Percentiles rank a stretch among this genome's conserved stretches.
Conservation (phyloP, 2,888 invertebrate genomes). For the Girardia tigrina region DNA sequence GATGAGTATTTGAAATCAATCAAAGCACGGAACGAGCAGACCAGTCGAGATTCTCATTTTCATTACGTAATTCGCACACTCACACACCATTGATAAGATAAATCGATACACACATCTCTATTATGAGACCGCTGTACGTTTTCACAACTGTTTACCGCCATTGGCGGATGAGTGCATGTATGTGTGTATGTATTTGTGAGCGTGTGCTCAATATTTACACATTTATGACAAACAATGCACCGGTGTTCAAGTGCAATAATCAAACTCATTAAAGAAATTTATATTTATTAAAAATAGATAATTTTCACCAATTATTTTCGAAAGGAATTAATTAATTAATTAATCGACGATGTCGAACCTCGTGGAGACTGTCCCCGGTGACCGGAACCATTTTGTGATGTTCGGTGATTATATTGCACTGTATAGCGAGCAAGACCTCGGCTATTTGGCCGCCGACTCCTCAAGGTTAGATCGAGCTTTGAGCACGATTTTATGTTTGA, state of each 20-base stretch:
- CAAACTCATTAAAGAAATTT: not conserved
- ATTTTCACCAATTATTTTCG: not conserved
- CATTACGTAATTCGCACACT: too few relatives aligned
- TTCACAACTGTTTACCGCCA: too few relatives aligned
- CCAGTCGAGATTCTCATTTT: too few relatives aligned
- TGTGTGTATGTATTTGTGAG: too few relatives aligned
- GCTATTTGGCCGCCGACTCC: slow-evolving; percentile 28
- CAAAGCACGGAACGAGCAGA: too few relatives aligned
- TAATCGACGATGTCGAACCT: not conserved
- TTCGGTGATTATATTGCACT: slow-evolving; percentile 30
- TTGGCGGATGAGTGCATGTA: too few relatives aligned
- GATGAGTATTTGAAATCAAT: too few relatives aligned
- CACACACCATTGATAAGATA: too few relatives aligned
- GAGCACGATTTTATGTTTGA: too few relatives aligned
- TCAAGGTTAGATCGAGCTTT: slow-evolving; percentile 29
- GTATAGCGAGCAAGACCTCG: slow-evolving; percentile 20
- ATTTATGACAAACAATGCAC: not conserved
- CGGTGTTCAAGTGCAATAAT: not conserved
- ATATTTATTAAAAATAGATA: not conserved
- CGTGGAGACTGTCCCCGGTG: not conserved
- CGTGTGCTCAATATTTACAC: slow-evolving; percentile 15
- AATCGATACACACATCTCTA: too few relatives aligned
- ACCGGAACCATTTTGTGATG: not conserved
- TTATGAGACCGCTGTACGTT: too few relatives aligned
- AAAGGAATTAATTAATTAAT: not conserved